Conservation (phyloP, 2,797 vertebrate genomes). For the Gobionotothen gibberifrons region DNA sequence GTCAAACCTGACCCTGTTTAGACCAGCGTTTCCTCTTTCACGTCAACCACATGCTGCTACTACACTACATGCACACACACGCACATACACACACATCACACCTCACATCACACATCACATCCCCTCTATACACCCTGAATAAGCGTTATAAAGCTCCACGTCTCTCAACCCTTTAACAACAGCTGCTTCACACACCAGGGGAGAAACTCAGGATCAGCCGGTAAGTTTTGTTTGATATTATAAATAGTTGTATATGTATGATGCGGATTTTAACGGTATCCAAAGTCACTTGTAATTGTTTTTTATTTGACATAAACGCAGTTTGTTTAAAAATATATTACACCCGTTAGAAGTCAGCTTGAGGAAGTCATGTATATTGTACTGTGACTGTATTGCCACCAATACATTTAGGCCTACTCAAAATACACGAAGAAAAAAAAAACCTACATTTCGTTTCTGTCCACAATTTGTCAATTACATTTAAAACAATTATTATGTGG, state of each 20-base stretch:
- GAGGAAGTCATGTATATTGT: background rate
- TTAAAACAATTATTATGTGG: background rate
- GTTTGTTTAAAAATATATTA: too few species aligned
- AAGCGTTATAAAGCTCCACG: conserved; percentile 19
- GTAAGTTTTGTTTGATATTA: conserved; percentile 23
- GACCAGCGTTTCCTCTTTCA: conserved; percentile 65
- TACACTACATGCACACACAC: conserved; percentile 11
- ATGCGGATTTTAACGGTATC: background rate
- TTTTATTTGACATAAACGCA: background rate
- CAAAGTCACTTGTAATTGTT: background rate
- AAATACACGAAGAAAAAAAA: background rate
- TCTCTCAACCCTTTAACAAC: conserved; percentile 6
- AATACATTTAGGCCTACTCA: background rate
- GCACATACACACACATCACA: background rate
- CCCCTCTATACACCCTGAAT: conserved; percentile 6
- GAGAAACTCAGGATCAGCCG: conserved; percentile 1
- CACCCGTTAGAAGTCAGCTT: background rate
- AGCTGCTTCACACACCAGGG: conserved; percentile 30
- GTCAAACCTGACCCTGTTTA: conserved; percentile 27
- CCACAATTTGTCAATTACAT: background rate
- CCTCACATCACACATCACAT: conserved; percentile 14
- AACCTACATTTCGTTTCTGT: background rate
- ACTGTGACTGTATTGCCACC: background rate
- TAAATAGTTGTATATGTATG: background rate
- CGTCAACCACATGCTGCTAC: conserved; percentile 44